Conservation (phyloP, 2,797 vertebrate genomes). For the Enteromius anoplus region DNA sequence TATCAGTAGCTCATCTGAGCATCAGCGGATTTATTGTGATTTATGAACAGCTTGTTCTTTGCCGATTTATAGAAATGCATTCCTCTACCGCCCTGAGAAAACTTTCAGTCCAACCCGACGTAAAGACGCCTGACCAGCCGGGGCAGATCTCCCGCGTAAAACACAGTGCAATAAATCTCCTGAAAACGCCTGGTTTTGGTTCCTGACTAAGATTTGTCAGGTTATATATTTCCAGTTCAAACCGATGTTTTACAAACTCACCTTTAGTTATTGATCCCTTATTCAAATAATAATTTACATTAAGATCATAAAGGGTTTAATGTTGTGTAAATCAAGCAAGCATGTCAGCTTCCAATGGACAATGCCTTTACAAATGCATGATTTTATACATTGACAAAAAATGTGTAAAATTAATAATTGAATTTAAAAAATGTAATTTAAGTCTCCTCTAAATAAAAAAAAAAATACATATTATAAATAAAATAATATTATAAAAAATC, state of each 20-base stretch:
- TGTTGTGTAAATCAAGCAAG: neutral
- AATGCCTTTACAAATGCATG: neutral
- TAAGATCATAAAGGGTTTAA: neutral
- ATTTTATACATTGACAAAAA: neutral
- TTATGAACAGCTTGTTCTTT: neutral
- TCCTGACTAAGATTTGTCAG: neutral
- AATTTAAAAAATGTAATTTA: too few relatives aligned
- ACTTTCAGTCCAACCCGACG: neutral
- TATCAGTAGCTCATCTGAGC: neutral
- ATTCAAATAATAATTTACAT: neutral
- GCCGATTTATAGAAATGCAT: neutral
- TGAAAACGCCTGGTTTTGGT: neutral
- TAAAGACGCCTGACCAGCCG: neutral
- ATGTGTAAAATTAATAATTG: neutral
- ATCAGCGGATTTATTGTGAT: neutral
- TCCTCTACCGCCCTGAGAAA: neutral
- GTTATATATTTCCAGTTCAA: neutral
- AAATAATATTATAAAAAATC: too few relatives aligned
- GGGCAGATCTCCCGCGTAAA: neutral
- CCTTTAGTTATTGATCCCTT: neutral
- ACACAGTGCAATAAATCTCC: neutral
- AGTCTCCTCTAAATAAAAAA: too few relatives aligned
- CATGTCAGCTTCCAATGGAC: neutral
- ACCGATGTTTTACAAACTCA: neutral
- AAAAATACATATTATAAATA: too few relatives aligned